Conservation (phyloP, 2,797 vertebrate species). For the Acanthornis magna region DNA sequence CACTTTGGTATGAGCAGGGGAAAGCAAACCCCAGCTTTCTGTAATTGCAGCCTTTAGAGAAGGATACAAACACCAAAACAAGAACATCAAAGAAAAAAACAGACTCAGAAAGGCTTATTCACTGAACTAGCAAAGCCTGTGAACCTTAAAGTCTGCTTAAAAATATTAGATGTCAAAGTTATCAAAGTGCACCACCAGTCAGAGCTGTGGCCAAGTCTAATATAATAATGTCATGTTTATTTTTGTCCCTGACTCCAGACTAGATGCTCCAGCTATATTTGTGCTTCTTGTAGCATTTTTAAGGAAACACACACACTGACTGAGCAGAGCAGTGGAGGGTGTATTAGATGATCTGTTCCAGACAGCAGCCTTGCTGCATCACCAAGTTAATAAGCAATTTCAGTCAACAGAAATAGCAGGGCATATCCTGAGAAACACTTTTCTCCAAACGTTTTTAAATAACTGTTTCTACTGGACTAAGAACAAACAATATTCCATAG, state of each 20-base stretch:
- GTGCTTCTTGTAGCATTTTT: constrained; percentile 23
- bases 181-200: background rate
- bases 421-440: background rate
- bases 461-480: background rate
- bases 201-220: background rate
- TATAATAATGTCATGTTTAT: constrained; percentile 50
- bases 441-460: background rate
- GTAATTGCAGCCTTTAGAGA: background rate
- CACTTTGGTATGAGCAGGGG: background rate
- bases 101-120: background rate
- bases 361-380: background rate
- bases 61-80: background rate
- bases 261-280: constrained; percentile 30
- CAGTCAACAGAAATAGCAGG: background rate
- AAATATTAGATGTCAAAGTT: background rate
- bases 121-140: background rate
- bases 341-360: background rate
- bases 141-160: background rate
- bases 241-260: constrained; percentile 19
- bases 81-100: background rate
- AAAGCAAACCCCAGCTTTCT: background rate
- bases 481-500: background rate
- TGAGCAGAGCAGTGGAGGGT: background rate
- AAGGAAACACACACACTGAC: background rate
- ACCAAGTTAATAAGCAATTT: background rate